Base-by-base conservation (phyloP, 2,888 invertebrate genomes). In the Tiphia femorata region DNA sequence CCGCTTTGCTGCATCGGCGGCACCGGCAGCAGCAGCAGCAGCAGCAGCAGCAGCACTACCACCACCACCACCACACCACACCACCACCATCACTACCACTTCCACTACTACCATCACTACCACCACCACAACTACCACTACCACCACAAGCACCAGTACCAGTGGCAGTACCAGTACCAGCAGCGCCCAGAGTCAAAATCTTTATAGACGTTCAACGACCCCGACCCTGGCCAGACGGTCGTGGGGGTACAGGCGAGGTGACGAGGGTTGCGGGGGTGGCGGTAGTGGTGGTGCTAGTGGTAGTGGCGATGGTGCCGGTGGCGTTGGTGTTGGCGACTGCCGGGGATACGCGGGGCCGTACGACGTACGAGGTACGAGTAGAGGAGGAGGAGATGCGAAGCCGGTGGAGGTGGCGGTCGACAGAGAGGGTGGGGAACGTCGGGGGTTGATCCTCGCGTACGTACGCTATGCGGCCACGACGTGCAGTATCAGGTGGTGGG, bases 131-230 rank as follows among this genome's bases (percentile, higher is more conserved):
- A 27, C 14, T 16, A 20, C 7, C 19, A 25, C 17, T 21, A 35
- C 21, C 10, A 3, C 7, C 29, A 17, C 4, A 20, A 16, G 35
- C 35, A 33, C 30, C 20, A 8, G 7, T 6, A n/a, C 12, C 33
- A 33, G 33, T 6, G 12, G 12, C 33, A 33, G 33, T 6, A 12
- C 12, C 33, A n/a, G 59, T 61, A 54, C 43, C 54, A 21, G 38
- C 12, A 27, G 12, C 17, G 37, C 0, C 19, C 6, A 8, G 12
- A 29, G 8, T 27, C 79, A 76, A 83, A 82, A 82, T 83, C 83
- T 83, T 82, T 81, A 82, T 81, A 82, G 81, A 82, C 83, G 83
- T 82, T 82, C 83, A 83, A 82, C 79, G 83, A 83, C 82, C 82
- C 82, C 82, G 80, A 81, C 80, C 81, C 81, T 81, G 82, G 83